A percentile compares a stretch with the other conserved stretches of the same genome.
Conservation (phyloP, 2,797 vertebrate species). For the Amazona finschi region DNA sequence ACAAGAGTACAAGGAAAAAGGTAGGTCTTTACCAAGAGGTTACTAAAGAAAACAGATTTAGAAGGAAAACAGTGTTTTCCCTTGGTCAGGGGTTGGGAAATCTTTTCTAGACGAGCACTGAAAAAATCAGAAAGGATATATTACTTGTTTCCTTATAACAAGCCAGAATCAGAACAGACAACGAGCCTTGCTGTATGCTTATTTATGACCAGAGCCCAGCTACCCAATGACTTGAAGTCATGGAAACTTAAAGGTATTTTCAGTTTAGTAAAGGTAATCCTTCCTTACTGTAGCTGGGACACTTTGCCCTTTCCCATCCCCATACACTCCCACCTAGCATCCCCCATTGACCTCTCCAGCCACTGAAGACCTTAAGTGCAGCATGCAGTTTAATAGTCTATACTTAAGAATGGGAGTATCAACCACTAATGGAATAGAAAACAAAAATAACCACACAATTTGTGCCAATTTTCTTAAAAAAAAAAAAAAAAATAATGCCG, state of each 20-base stretch:
- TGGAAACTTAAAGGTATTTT: neutral
- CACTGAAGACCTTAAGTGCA: neutral
- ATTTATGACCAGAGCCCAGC: neutral
- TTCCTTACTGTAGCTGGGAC: neutral
- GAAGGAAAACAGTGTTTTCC: neutral
- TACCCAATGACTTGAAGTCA: neutral
- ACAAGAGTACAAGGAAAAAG: neutral
- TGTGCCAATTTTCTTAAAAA: neutral
- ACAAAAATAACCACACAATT: neutral
- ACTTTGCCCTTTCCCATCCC: neutral
- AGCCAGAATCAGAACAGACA: neutral
- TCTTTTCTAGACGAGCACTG: neutral
- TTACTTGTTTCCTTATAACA: neutral
- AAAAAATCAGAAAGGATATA: neutral
- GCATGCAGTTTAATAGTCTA: rapidly evolving
- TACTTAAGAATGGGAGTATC: neutral
- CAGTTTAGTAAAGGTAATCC: neutral
- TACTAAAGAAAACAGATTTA: neutral
- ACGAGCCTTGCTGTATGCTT: neutral
- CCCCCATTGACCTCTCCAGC: neutral
- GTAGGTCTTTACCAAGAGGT: neutral
- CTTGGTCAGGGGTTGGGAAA: neutral
- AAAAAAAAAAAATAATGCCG: neutral
- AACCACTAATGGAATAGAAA: neutral
- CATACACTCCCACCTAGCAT: neutral